Percentiles rank a stretch among this genome's conserved stretches.
Evolutionary conservation across 2,888 invertebrate species (phyloP).

Genomic region (Temnothorax unifasciatus): DNA sequence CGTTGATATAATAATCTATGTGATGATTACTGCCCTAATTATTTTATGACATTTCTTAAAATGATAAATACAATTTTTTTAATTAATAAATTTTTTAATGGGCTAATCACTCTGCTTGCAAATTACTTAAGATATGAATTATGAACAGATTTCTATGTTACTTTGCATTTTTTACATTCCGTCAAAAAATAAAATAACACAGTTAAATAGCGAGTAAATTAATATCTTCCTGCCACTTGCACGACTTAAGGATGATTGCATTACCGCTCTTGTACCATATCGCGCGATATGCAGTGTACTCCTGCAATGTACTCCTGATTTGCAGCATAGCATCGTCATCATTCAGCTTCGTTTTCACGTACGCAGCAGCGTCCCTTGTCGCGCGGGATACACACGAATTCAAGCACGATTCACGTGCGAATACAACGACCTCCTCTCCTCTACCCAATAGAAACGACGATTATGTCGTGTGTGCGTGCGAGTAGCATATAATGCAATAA

Average conservation of each 20-base stretch:
- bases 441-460: conserved; percentile 33
- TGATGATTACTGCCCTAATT: neutral
- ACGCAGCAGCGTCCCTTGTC: conserved; percentile 40
- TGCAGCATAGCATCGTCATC: conserved; percentile 37
- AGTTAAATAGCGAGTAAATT: neutral
- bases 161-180: neutral
- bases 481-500: conserved; percentile 61
- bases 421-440: conserved; percentile 38
- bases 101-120: neutral
- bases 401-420: conserved; percentile 53
- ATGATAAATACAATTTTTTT: neutral
- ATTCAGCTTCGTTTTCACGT: conserved; percentile 52
- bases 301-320: conserved; percentile 37
- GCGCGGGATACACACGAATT: conserved; percentile 52
- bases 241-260: neutral
- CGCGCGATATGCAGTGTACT: conserved; percentile 26
- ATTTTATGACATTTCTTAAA: no score
- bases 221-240: conserved; percentile 1
- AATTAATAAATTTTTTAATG: neutral
- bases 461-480: conserved; percentile 60
- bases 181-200: neutral
- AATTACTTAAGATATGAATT: neutral
- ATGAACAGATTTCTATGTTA: neutral
- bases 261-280: neutral
- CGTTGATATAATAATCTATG: neutral